Conservation (phyloP, 2,888 invertebrate species). For the Pinctada fucata region DNA sequence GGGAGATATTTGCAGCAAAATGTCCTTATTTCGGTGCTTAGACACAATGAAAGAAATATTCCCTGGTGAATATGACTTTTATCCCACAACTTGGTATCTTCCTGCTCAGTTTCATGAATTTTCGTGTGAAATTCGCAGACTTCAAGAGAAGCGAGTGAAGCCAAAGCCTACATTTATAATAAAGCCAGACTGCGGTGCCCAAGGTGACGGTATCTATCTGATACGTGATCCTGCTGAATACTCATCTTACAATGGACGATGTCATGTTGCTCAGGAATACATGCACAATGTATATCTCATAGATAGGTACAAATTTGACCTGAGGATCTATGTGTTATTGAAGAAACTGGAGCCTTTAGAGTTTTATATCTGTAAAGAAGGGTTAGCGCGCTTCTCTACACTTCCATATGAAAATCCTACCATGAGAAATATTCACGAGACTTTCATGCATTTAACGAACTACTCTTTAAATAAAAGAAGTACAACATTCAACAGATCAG, state of each 20-base stretch:
- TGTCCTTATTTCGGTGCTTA: conserved; percentile 77
- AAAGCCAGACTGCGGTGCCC: conserved; percentile 79
- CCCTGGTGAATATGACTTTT: conserved; percentile 78
- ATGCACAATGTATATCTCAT: conserved; percentile 76
- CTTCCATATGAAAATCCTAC: conserved; percentile 77
- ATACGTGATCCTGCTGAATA: conserved; percentile 73
- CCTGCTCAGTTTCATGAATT: conserved; percentile 77
- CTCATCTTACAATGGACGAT: conserved; percentile 45
- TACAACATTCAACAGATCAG: conserved; percentile 76
- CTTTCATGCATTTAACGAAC: conserved; percentile 79
- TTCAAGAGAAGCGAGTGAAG: conserved; percentile 55
- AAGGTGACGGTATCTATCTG: conserved; percentile 79
- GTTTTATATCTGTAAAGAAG: conserved; percentile 75
- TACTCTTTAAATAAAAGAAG: conserved; percentile 79
- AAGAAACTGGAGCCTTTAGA: conserved; percentile 77
- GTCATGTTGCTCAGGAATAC: conserved; percentile 77
- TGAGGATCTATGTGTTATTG: conserved; percentile 78
- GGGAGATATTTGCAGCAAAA: conserved; percentile 77
- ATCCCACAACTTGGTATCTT: conserved; percentile 78
- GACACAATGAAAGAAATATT: conserved; percentile 77
- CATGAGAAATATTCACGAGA: conserved; percentile 76
- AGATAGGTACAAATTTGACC: conserved; percentile 78
- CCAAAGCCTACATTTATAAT: conserved; percentile 77
- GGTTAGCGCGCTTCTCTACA: conserved; percentile 78
- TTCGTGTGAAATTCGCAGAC: conserved; percentile 59